Conservation (phyloP, 2,888 invertebrate genomes). For the Scelioninae gen. 1 region DNA sequence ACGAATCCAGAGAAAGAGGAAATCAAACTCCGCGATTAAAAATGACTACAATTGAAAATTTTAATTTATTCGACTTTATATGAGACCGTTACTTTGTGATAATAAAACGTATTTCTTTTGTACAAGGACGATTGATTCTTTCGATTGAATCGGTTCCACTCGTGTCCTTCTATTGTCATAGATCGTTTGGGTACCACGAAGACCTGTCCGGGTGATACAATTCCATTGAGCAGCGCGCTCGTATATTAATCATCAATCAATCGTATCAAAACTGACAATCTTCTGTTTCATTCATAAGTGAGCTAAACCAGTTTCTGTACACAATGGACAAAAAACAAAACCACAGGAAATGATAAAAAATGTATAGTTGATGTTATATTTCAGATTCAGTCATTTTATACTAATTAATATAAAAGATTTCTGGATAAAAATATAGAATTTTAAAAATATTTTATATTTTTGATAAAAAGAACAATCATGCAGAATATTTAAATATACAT, state of each 20-base stretch:
- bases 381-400: not conserved
- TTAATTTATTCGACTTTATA: not conserved
- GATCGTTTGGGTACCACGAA: constrained; percentile 33
- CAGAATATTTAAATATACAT: too few species aligned
- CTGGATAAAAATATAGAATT: too few species aligned
- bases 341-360: constrained; percentile 15
- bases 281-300: constrained; percentile 49
- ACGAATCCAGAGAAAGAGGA: constrained; percentile 41
- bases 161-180: constrained; percentile 34
- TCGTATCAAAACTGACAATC: constrained; percentile 61
- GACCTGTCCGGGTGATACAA: constrained; percentile 52
- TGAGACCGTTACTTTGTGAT: too few species aligned
- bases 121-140: constrained; percentile 31
- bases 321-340: constrained; percentile 17
- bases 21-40: constrained; percentile 8
- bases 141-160: constrained; percentile 32
- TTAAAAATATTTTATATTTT: too few species aligned
- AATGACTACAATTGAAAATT: not conserved
- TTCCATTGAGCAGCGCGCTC: constrained; percentile 48
- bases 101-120: constrained; percentile 24
- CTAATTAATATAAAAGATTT: not conserved
- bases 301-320: constrained; percentile 37
- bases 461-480: too few species aligned
- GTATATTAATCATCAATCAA: constrained; percentile 61
- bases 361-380: not conserved